Evolutionary conservation across 2,113 vertebrate species (phyloP), one percentile per base, ranked within the genome.

Genomic region (Periophthalmus modestus): DNA sequence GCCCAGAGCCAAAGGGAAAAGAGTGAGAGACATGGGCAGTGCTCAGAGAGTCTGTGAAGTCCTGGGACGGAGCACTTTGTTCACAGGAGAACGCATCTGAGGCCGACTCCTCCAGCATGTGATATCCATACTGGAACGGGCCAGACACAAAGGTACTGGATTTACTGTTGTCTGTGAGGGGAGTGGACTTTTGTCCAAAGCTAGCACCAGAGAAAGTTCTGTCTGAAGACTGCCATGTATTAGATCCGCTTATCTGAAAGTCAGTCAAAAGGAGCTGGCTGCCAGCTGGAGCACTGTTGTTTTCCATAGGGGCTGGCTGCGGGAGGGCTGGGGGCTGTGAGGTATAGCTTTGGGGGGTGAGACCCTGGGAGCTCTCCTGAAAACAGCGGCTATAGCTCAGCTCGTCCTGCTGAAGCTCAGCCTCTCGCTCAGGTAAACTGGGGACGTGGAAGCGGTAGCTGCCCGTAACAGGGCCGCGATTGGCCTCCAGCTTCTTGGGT

Each of bases 331-430:
- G 72, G 92, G 92, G 75, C 58, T 94, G 94, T 95, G 97, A 98
- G 96, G 96, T 97, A 97, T 93, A 95, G 86, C 83, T 93, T 93
- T 89, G 74, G 74, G 97, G 93, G 91, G 92, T 95, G 85, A 94
- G 93, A 91, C 94, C 90, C 11, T 94, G 57, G 55, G 93, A 48
- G 18, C 92, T 72, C 73, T 97, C 96, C 57, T 94, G 93, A 85
- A 96, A 96, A 88, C 94, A 94, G 79, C 93, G 93, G 75, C 83
- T 86, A 11, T 95, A 96, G 91, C 68, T 73, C 23, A 94, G 90
- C 7, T 96, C 96, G 24, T 95, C 92, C 0, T 94, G 94, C 55
- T 93, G 93, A 11, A 95, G 90, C 66, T 95, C 95, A 0, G 89
- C 88, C 74, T 96, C 92, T 1, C 88, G 89, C 83, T 95, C 94